phyloP scores from a whole-genome alignment of 1,140 invertebrate genomes.

The Andrena cerasifolii region DNA sequence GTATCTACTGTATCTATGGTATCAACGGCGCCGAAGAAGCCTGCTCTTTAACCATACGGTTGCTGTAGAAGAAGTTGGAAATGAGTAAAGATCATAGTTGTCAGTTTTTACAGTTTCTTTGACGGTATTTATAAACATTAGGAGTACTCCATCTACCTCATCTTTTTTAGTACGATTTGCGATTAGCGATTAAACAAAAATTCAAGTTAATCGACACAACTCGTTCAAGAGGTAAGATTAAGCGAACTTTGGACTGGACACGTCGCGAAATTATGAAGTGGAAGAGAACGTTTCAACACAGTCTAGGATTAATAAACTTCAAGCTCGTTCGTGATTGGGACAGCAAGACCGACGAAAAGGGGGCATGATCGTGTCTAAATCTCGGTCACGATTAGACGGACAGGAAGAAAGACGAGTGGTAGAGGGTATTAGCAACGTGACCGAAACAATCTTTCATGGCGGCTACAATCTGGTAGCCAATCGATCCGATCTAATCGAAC shows the following conservation, averaged over 20 bases:
- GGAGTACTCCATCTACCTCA: too few species aligned
- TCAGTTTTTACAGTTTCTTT: too few species aligned
- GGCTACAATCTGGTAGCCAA: slow-evolving; percentile 7
- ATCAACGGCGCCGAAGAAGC: too few species aligned
- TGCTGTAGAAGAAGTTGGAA: too few species aligned
- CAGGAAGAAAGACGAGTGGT: background rate
- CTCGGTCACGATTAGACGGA: slow-evolving; percentile 1
- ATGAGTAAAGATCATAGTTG: too few species aligned
- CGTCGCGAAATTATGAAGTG: background rate
- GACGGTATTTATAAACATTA: too few species aligned
- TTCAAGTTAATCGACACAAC: background rate
- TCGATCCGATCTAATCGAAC: slow-evolving; percentile 39
- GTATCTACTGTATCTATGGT: too few species aligned
- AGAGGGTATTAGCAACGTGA: slow-evolving; percentile 26
- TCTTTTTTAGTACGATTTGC: too few species aligned
- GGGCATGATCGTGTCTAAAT: slow-evolving; percentile 8
- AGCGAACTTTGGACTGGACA: too few species aligned
- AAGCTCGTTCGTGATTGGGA: slow-evolving; percentile 8
- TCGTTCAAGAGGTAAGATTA: background rate
- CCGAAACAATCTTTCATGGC: slow-evolving; percentile 14
- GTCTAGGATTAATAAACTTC: background rate
- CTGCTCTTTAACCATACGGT: too few species aligned
- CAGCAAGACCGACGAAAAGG: slow-evolving; percentile 14
- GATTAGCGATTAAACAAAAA: too few species aligned
- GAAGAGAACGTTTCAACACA: slow-evolving; percentile 1